These are phyloP conservation scores for Acanthisitta chloris DNA, from an alignment of 2,113 vertebrate species.

Conservation along the genomic window DNA sequence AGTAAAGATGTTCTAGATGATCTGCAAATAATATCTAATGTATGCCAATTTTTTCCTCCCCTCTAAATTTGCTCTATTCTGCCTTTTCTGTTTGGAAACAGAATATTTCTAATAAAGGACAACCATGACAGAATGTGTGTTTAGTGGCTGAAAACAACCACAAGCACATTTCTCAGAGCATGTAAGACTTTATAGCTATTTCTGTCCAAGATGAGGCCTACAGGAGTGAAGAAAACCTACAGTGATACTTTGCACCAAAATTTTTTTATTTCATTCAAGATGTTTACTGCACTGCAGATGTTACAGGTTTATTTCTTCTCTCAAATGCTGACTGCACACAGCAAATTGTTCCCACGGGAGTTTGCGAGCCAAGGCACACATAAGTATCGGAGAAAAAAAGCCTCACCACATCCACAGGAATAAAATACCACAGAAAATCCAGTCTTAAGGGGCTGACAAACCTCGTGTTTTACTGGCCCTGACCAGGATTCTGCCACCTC, in stretches of 20 bases:
- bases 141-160: not conserved
- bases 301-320: not conserved
- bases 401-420: not conserved
- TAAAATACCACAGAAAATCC: not conserved
- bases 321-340: not conserved
- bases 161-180: not conserved
- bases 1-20: slow-evolving; percentile 30
- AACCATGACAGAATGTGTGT: not conserved
- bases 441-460: not conserved
- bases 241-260: not conserved
- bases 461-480: not conserved
- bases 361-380: fast-evolving
- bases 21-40: not conserved
- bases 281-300: not conserved
- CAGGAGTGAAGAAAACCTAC: not conserved
- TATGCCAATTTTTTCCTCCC: not conserved
- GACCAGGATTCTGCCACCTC: not conserved
- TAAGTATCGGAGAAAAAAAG: not conserved
- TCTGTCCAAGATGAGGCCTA: not conserved
- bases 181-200: not conserved
- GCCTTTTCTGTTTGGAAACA: not conserved
- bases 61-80: not conserved
- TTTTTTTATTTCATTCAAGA: not conserved
- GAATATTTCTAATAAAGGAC: not conserved
- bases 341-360: not conserved